Base-by-base conservation (phyloP, 2,797 vertebrate genomes). In the Neopelma chrysocephalum region DNA sequence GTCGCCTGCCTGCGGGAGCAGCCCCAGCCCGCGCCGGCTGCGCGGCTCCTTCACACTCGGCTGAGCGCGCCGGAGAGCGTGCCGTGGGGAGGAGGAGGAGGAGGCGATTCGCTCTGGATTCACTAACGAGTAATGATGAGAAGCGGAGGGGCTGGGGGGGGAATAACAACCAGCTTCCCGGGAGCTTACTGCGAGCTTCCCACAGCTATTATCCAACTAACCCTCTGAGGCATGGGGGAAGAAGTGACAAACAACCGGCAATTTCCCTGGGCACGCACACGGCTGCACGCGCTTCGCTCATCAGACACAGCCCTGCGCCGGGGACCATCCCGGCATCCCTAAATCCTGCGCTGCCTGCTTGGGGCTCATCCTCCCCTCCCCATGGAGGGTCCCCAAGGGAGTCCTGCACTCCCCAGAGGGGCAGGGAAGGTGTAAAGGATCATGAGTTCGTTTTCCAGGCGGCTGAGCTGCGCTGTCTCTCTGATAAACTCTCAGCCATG, bases 401-500 rank as follows among this genome's bases (percentile, higher is more conserved):
- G 71, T 3, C 43, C 47, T 7, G 70, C 0, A 1, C 51, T 77
- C 42, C 17, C 42, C 29, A 48, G 75, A 36, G 65, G 71, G 71
- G 54, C 53, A 82, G 57, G 53, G 65, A 56, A 82, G 69, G 66
- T 54, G 86, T 56, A 69, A 91, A 11, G 53, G 56, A 69, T 70
- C 61, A 1, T 23, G 8, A 86, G 83, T 26, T 89, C 31, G 0
- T 81, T 92, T 96, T 94, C 93, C 95, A 87, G 83, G 21, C 2
- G 36, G 89, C 12, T 95, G 94, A 93, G 72, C 94, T 2, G 72
- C 1, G 54, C 94, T 95, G 96, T 95, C 96, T 73, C 90, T 95
- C 94, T 31, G 92, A 96, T 97, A 18, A 97, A 96, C 72, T 47
- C 94, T 91, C 72, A 89, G 91, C 88, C 34, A 56, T 94, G 95